Evolutionary conservation across 2,888 invertebrate genomes (phyloP), one percentile per base, ranked within the genome.

Genomic region (Pegoplata infirma): DNA sequence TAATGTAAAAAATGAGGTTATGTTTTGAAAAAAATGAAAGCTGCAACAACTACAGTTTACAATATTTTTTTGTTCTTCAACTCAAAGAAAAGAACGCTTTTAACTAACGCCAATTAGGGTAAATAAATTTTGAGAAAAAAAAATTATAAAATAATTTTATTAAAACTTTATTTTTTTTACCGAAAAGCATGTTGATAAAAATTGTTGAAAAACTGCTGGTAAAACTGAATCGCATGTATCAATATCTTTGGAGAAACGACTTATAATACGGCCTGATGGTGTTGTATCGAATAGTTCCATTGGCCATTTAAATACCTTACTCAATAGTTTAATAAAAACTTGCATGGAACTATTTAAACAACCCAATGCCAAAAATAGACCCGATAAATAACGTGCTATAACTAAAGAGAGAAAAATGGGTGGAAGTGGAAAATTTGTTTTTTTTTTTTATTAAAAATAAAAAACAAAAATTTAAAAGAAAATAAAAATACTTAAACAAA

Each of bases 281-380:
- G 95, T 95, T 83, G 93, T 93, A 89, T 96, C 95, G 90, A 94
- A 95, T 91, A 95, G 93, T 86, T 92, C 91, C 90, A 94, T 92
- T 68, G 95, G 94, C 85, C 93, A 91, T 86, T 91, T 91, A 82
- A 95, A 87, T 81, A 94, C 91, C 85, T 91, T 92, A 69, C 86
- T 84, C 85, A 95, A 90, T 88, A 95, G 90, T 56, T 88, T 86
- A 80, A 88, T 87, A 90, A 94, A 94, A 86, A 94, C 90, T 64
- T 90, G 85, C 85, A 87, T 88, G 84, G 95, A 93, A 82, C 95
- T 95, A 82, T 87, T 84, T 36, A 90, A 82, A 81, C 88, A 89
- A 84, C 91, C 91, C 81, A 91, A 69, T 76, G 90, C 90, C 85
- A 89, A 84, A 72, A 83, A 83, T 80, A 91, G 81, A 67, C 89